Evolutionary conservation across 2,113 vertebrate genomes (phyloP), one percentile per base, ranked within the genome.

Genomic region (Podarcis muralis): DNA sequence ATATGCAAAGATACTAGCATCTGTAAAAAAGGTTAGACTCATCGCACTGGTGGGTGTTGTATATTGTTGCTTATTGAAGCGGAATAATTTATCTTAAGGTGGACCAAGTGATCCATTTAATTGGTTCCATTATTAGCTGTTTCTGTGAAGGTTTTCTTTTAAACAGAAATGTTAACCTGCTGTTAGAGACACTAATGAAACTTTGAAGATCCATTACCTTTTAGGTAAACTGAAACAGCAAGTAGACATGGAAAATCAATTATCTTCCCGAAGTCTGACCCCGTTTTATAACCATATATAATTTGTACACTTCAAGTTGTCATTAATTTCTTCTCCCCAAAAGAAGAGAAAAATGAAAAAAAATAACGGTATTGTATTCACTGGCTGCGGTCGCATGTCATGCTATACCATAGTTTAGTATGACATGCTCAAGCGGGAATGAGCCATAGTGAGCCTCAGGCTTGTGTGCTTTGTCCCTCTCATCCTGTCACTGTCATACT

Each of bases 171-270:
- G 30, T 35, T 59, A 76, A 80, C 40, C 18, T 20, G 20, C 23
- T 92, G 68, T 92, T 92, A 66, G 57, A 80, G 7, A 72, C 81
- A 87, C 88, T 59, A 88, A 25, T 84, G 37, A 59, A 75, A 84
- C 37, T 88, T 90, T 53, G 90, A 74, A 22, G 81, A 9, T 93
- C 72, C 40, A n/a, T 90, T 89, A 81, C 85, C 88, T 90, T 87
- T 27, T 88, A 77, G 22, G 16, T 82, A 74, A 81, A 86, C 16
- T 43, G 88, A 81, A 77, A 85, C 86, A 68, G 71, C 82, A 87
- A 91, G 88, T 91, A 83, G 88, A 92, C 92, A 92, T 53, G 87
- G 80, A 93, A 93, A 92, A 85, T 62, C 89, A 90, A 87, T 94
- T 94, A 88, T 12, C 20, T 48, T 1, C 5, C 53, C 32, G 23